Base-by-base conservation (phyloP, 2,888 invertebrate genomes). In the Dioctria rufipes region DNA sequence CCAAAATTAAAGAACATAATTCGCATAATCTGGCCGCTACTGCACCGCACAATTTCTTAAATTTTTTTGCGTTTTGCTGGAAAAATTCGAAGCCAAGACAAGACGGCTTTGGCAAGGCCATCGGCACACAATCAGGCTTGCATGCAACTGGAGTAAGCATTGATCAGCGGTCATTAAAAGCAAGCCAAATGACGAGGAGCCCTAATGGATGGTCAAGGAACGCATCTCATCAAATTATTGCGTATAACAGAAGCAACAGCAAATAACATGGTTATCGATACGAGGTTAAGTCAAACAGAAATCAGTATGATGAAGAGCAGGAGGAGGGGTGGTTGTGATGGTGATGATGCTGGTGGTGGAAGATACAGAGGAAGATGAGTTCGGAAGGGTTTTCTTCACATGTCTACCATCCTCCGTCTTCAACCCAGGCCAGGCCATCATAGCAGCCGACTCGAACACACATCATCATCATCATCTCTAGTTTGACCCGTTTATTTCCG, bases 191-290 rank as follows among this genome's bases (percentile, higher is more conserved):
- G 60, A 67, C 60, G 58, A 77, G 66, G 60, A 79, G 69, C 67
- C 60, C 78, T 79, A 67, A 67, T 69, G 69, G 79, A 60, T 79
- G 67, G 67, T 67, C 67, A 58, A 79, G 67, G 67, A 79, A 79
- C 60, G 67, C 67, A 79, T 79, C 66, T 69, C 85, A 85, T 86
- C 85, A 89, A 89, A 89, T 89, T 89, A 89, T 88, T 89, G 88
- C 88, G 88, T 89, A 89, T 85, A 87, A 87, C 88, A 89, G 88
- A 87, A 89, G 88, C 88, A 85, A 86, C 85, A 61, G 71, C 60
- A 80, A 80, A 80, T 80, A 80, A 80, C 60, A 80, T 80, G 79
- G 77, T 79, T 79, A 79, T 69, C 25, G 67, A 43, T 67, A 60
- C 60, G 60, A 67, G 58, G 60, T 79, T 69, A 66, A 67, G 67